Base-by-base conservation (phyloP, 2,888 invertebrate species). In the Aleiodes leptofemur region DNA sequence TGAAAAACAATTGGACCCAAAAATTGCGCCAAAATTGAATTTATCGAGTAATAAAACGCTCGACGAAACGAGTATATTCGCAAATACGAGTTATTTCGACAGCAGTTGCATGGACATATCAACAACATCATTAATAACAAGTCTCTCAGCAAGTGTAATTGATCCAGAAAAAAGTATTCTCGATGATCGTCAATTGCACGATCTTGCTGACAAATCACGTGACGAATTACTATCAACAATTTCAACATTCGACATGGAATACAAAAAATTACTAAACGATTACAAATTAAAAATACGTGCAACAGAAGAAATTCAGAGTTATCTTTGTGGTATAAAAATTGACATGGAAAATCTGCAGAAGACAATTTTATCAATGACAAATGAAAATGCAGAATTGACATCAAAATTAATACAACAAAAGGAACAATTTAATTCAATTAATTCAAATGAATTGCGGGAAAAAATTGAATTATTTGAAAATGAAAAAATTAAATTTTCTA, bases 401-500 rank as follows among this genome's bases (percentile, higher is more conserved):
- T 82, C 68, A 13, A 85, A 85, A 77, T 81, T 88, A 14, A 79
- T 74, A 1, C 73, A 75, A 1, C 84, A 86, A 23, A 83, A 81
- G 53, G 80, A 82, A 23, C 78, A 68, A 31, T 34, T 9, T 3
- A 34, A 48, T 43, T 76, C 4, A 78, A 82, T 71, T 50, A 79
- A 83, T 11, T 14, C 83, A 4, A 53, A 34, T 84, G 14, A 76
- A 81, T 79, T 34, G 83, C 83, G 5, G 69, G 74, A 77, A 34
- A 82, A 81, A 56, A 83, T 86, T 6, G 81, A 81, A 16, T 29
- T 71, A 4, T 77, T 87, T 38, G 84, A 74, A 1, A 69, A 66
- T 0, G 86, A 85, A 69, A 88, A 88, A 69, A 81, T 81, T 11
- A 87, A 89, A 64, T 86, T 93, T 29, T 93, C 93, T 0, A 91